These are phyloP conservation scores for Stigmatopora nigra DNA, from an alignment of 2,113 vertebrate genomes.

Conservation along the genomic window DNA sequence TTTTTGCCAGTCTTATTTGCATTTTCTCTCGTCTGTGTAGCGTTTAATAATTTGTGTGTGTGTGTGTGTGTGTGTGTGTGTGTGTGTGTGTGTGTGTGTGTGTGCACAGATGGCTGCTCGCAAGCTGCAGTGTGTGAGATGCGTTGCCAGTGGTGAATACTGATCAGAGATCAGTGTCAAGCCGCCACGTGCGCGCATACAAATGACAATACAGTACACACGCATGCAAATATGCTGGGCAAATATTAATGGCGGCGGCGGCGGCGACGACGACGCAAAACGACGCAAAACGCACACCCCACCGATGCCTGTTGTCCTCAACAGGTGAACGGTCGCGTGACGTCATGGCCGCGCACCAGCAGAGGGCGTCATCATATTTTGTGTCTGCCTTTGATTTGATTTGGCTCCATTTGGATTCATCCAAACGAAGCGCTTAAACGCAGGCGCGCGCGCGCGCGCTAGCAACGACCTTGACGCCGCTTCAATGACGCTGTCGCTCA, in stretches of 20 bases:
- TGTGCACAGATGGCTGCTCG: slow-evolving; percentile 57
- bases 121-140: slow-evolving; percentile 53
- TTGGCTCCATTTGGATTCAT: not conserved
- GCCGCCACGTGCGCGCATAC: slow-evolving; percentile 22
- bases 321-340: not conserved
- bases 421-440: not conserved
- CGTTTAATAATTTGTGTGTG: slow-evolving; percentile 2
- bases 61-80: slow-evolving; percentile 28
- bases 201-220: slow-evolving; percentile 39
- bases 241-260: not conserved
- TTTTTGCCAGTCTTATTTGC: not conserved
- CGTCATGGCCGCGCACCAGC: not conserved
- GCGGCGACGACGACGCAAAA: no score
- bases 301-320: not conserved
- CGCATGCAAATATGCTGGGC: slow-evolving; percentile 7
- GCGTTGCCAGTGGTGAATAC: slow-evolving; percentile 66
- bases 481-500: not conserved
- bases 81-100: slow-evolving; percentile 40
- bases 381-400: not conserved
- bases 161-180: slow-evolving; percentile 62
- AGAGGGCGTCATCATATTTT: not conserved
- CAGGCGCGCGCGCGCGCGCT: not conserved
- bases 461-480: not conserved
- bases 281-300: not conserved
- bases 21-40: slow-evolving; percentile 3